Evolutionary conservation across 1,140 invertebrate species (phyloP).

Genomic region (Drosophila erecta): DNA sequence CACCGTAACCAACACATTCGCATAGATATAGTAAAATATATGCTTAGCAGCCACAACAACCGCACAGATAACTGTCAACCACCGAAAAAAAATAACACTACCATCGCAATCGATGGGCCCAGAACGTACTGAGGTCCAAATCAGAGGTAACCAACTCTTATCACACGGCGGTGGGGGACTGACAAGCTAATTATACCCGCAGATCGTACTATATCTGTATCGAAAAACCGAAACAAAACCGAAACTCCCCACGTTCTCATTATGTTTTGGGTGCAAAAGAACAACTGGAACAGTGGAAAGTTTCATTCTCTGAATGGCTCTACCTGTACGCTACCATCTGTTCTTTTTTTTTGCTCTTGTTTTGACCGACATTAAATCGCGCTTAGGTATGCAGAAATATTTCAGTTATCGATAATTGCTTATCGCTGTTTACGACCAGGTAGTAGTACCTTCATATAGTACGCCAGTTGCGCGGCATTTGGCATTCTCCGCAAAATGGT

Average conservation of each 20-base stretch:
- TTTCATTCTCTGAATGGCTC: slow-evolving; percentile 31
- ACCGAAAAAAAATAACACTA: slow-evolving; percentile 29
- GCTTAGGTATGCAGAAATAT: slow-evolving; percentile 67
- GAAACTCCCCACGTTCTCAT: slow-evolving; percentile 6
- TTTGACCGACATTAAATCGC: slow-evolving; percentile 39
- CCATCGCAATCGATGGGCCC: slow-evolving; percentile 39
- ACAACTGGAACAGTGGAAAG: slow-evolving; percentile 44
- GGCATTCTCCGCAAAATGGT: slow-evolving; percentile 40
- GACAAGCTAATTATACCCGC: slow-evolving; percentile 56
- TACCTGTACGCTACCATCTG: slow-evolving; percentile 10
- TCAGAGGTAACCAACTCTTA: slow-evolving; percentile 76
- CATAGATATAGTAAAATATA: slow-evolving; percentile 71
- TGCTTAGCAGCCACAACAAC: slow-evolving; percentile 57
- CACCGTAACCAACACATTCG: slow-evolving; percentile 41
- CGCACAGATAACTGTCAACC: slow-evolving; percentile 47
- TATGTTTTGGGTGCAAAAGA: slow-evolving; percentile 9
- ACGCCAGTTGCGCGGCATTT: slow-evolving; percentile 26
- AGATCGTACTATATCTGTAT: slow-evolving; percentile 51
- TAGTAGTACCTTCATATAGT: slow-evolving; percentile 34
- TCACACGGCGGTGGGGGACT: slow-evolving; percentile 38
- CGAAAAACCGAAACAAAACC: slow-evolving; percentile 3
- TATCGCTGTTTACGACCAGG: slow-evolving; percentile 49
- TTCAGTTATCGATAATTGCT: slow-evolving; percentile 62
- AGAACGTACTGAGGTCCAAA: slow-evolving; percentile 45
- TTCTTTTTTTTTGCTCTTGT: slow-evolving; percentile 7